Conservation (phyloP, 2,797 vertebrate species). For the Protosalanx chinensis region DNA sequence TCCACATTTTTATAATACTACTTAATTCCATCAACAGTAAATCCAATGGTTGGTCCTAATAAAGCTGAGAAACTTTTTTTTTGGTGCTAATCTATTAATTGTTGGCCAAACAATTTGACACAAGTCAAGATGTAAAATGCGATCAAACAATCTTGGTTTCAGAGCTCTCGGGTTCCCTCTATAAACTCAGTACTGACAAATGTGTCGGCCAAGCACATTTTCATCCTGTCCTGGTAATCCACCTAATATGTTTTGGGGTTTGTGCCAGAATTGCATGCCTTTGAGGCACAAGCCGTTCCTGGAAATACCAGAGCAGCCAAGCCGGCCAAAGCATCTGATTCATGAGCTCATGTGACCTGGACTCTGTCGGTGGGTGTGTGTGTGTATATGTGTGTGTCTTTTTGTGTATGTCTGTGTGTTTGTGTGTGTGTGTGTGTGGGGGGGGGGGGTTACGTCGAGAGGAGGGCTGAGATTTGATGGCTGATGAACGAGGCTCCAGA, state of each 20-base stretch:
- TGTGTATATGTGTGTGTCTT: constrained; percentile 1
- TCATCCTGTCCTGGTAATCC: constrained; percentile 47
- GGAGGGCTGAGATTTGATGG: constrained; percentile 63
- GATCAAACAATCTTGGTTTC: constrained; percentile 35
- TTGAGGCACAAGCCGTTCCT: constrained; percentile 57
- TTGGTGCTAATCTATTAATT: background rate
- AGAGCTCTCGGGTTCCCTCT: constrained; percentile 27
- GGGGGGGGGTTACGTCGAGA: constrained; percentile 14
- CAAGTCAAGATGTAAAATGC: constrained; percentile 19
- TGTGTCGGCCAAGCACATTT: constrained; percentile 46
- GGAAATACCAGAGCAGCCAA: constrained; percentile 53
- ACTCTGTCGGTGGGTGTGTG: constrained; percentile 23
- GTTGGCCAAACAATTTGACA: background rate
- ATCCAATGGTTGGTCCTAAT: background rate
- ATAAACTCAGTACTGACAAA: constrained; percentile 43
- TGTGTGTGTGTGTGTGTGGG: background rate
- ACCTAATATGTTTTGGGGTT: constrained; percentile 43
- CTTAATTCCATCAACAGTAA: too few relatives aligned
- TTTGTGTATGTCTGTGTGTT: background rate
- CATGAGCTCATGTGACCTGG: constrained; percentile 41
- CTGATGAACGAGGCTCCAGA: constrained; percentile 73
- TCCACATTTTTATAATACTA: too few relatives aligned
- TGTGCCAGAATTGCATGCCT: constrained; percentile 54
- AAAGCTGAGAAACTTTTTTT: background rate
- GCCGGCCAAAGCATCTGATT: constrained; percentile 7